Evolutionary conservation across 1,140 invertebrate genomes (phyloP).

Genomic region (Schlechtendalia chinensis): DNA sequence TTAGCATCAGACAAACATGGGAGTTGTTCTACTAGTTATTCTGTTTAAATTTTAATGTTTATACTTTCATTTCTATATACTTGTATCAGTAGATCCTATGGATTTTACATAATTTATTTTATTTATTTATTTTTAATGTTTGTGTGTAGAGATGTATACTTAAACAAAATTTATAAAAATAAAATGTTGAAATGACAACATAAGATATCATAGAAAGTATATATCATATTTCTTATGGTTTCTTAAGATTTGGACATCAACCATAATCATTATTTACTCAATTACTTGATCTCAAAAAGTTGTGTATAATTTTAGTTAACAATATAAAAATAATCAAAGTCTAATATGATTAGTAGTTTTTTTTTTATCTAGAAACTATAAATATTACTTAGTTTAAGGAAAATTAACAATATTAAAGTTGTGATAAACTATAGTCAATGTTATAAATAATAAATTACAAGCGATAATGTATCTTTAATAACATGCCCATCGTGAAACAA

Average conservation of each 20-base stretch:
- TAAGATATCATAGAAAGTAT: too few relatives aligned
- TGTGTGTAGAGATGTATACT: too few relatives aligned
- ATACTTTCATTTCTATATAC: background rate
- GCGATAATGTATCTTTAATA: background rate
- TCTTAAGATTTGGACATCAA: background rate
- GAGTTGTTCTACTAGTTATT: background rate
- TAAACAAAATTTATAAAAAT: background rate
- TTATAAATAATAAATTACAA: background rate
- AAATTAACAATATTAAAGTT: background rate
- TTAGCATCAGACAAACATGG: background rate
- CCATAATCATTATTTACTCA: background rate
- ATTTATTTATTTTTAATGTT: background rate
- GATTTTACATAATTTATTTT: background rate
- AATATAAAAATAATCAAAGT: conserved; percentile 3
- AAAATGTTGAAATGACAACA: too few relatives aligned
- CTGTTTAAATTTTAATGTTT: too few relatives aligned
- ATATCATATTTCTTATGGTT: background rate
- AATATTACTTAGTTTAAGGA: background rate
- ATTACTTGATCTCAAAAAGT: background rate
- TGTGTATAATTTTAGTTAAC: background rate
- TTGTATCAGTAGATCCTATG: background rate
- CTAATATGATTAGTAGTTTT: too few relatives aligned
- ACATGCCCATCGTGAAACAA: too few relatives aligned
- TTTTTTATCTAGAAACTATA: background rate
- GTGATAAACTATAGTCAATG: background rate